phyloP scores from a whole-genome alignment of 1,140 invertebrate species.

The Zaprionus davidi region DNA sequence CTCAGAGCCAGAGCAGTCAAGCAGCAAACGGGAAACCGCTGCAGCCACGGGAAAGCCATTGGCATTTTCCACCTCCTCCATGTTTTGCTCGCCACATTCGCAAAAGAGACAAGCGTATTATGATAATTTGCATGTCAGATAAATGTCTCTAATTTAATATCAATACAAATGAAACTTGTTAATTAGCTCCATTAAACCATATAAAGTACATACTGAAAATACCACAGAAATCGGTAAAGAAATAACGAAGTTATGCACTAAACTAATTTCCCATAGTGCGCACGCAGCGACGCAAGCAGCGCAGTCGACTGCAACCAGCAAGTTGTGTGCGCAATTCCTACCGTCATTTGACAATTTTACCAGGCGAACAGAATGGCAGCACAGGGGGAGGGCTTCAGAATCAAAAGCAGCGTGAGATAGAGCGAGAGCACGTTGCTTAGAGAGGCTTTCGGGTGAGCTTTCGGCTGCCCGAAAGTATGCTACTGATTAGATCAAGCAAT shows the following conservation, averaged over 20 bases:
- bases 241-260: not conserved
- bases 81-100: constrained; percentile 61
- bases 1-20: constrained; percentile 22
- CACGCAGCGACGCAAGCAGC: not conserved
- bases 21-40: constrained; percentile 56
- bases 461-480: constrained; percentile 10
- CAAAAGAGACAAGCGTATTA: constrained; percentile 22
- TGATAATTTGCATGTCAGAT: constrained; percentile 2
- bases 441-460: not conserved
- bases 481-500: not conserved
- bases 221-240: not conserved
- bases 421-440: not conserved
- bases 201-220: not conserved
- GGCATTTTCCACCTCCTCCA: constrained; percentile 17
- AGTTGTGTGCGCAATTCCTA: not conserved
- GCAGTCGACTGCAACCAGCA: not conserved
- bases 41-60: constrained; percentile 38
- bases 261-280: not conserved
- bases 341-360: not conserved
- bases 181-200: not conserved
- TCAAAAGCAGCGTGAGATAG: not conserved
- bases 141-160: not conserved
- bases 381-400: not conserved
- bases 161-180: not conserved
- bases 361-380: not conserved